A percentile compares a stretch with the other conserved stretches of the same genome.
These are phyloP conservation scores for Cephalophus harveyi DNA, from an alignment of 2,113 vertebrate species.

Conservation along the genomic window DNA sequence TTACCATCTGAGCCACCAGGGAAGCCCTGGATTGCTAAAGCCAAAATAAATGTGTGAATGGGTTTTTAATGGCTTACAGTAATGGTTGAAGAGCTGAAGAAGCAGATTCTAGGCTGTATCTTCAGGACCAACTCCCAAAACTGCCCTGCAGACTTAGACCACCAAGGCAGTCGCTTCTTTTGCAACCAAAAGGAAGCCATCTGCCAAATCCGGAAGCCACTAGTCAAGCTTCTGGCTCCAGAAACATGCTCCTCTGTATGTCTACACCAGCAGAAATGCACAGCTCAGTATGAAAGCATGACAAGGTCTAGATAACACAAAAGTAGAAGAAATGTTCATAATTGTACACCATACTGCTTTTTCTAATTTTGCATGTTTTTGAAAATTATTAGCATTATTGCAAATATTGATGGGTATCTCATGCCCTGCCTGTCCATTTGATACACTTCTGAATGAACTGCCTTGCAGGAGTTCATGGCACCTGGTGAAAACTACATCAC, in stretches of 20 bases:
- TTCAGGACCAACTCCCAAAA: neutral
- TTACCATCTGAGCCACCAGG: neutral
- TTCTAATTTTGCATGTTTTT: neutral
- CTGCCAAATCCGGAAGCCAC: conserved; percentile 34
- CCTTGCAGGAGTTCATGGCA: neutral
- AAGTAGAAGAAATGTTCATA: neutral
- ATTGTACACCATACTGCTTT: neutral
- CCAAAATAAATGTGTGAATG: conserved; percentile 32
- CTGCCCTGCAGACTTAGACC: conserved; percentile 25
- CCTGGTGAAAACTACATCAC: neutral
- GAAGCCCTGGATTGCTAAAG: neutral
- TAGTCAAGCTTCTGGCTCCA: neutral
- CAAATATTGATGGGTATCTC: neutral
- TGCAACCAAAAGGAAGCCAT: conserved; percentile 37
- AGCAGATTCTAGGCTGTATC: conserved; percentile 49
- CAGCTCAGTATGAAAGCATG: neutral
- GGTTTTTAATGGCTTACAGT: conserved; percentile 47
- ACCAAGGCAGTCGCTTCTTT: conserved; percentile 25
- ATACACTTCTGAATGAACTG: neutral
- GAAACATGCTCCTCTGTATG: neutral
- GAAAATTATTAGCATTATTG: neutral
- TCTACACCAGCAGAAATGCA: neutral
- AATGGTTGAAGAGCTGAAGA: conserved; percentile 58
- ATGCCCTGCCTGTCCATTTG: neutral
- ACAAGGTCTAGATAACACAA: conserved; percentile 7